Percentiles rank a stretch among this genome's conserved stretches.
Conservation (phyloP, 2,888 invertebrate genomes). For the Zhengitettix transpicula region DNA sequence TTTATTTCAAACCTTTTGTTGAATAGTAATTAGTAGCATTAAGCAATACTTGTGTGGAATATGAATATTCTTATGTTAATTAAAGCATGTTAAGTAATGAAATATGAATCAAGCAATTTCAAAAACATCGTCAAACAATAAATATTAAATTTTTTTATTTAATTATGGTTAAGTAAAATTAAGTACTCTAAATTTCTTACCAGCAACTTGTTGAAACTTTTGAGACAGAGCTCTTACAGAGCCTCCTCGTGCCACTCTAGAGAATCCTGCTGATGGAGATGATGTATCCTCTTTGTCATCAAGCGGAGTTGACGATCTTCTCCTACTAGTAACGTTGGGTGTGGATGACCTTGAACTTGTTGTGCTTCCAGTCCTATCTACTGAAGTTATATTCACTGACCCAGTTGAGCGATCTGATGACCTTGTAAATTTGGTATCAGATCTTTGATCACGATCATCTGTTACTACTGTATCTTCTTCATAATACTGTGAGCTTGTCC, state of each 20-base stretch:
- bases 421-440: not conserved
- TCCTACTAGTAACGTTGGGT: constrained; percentile 1
- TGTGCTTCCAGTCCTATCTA: not conserved
- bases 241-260: constrained; percentile 41
- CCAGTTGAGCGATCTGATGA: not conserved
- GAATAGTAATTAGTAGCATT: too few species aligned
- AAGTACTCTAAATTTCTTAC: constrained; percentile 17
- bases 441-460: not conserved
- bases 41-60: too few species aligned
- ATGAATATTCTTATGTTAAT: too few species aligned
- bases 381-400: not conserved
- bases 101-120: too few species aligned
- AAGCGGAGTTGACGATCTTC: constrained; percentile 7
- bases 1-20: too few species aligned
- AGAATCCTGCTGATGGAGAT: constrained; percentile 8
- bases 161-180: not conserved
- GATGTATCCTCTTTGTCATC: constrained; percentile 6
- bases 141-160: not conserved
- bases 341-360: not conserved
- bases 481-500: not conserved
- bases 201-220: constrained; percentile 56
- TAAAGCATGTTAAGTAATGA: too few species aligned
- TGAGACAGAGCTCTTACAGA: constrained; percentile 65
- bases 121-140: not conserved
- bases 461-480: not conserved